These are phyloP conservation scores for Dicerorhinus sumatrensis DNA, from an alignment of 2,113 vertebrate genomes.

Conservation along the genomic window DNA sequence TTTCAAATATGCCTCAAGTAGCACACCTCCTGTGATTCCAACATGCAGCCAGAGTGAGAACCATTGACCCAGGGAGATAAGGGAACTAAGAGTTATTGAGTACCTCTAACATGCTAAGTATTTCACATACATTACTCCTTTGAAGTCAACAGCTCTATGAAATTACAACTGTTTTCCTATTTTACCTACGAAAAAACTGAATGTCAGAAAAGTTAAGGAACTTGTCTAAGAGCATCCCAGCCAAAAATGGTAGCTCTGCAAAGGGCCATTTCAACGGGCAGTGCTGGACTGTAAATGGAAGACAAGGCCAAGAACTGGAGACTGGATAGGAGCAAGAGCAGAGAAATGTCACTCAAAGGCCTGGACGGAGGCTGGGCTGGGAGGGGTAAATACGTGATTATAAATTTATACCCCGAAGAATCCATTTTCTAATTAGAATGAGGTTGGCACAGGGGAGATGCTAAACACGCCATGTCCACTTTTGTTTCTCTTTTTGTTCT, in stretches of 20 bases:
- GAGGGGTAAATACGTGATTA: accelerated
- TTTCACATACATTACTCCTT: background rate
- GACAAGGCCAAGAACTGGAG: background rate
- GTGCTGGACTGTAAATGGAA: background rate
- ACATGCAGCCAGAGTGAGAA: background rate
- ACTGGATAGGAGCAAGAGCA: background rate
- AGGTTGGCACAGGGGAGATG: background rate
- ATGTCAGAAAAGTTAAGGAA: background rate
- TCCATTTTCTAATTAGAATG: background rate
- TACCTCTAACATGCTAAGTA: background rate
- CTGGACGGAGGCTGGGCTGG: background rate
- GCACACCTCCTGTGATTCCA: background rate
- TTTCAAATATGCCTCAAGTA: background rate
- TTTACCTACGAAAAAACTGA: background rate
- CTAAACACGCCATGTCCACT: background rate
- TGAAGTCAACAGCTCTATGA: background rate
- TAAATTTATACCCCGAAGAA: background rate
- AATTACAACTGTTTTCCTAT: background rate
- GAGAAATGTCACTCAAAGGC: background rate
- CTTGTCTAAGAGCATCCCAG: background rate
- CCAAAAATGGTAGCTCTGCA: background rate
- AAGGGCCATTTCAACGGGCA: background rate
- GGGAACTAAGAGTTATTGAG: background rate
- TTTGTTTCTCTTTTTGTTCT: background rate
- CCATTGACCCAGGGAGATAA: background rate